A percentile compares a stretch with the other conserved stretches of the same genome.
Evolutionary conservation across 2,888 invertebrate genomes (phyloP).

Genomic region (Scaptomyza cyrtandrae): DNA sequence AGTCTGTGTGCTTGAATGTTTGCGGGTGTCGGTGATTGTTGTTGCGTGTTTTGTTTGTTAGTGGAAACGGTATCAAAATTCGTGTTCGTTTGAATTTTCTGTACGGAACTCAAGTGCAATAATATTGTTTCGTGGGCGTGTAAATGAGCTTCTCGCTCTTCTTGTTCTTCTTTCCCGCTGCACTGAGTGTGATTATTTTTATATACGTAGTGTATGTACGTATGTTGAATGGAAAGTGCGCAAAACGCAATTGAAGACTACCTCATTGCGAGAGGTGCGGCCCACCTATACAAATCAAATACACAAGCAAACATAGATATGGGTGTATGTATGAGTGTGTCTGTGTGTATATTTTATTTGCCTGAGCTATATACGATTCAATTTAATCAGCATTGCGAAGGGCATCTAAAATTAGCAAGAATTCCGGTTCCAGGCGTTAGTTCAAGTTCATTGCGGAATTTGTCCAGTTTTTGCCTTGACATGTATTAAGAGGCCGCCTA

Average conservation of each 20-base stretch:
- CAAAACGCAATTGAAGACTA: slow-evolving; percentile 47
- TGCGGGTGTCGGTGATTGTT: slow-evolving; percentile 44
- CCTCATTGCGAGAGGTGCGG: slow-evolving; percentile 40
- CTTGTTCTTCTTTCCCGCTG: slow-evolving; percentile 8
- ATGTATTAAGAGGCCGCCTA: slow-evolving; percentile 55
- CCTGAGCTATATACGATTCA: slow-evolving; percentile 45
- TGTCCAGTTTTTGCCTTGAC: slow-evolving; percentile 63
- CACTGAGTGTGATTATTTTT: slow-evolving; percentile 14
- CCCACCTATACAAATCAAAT: slow-evolving; percentile 19
- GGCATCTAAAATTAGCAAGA: slow-evolving; percentile 66
- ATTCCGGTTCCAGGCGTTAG: slow-evolving; percentile 57
- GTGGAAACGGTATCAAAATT: slow-evolving; percentile 70
- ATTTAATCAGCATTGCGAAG: slow-evolving; percentile 60
- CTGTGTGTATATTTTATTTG: slow-evolving; percentile 21
- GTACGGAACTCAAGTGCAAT: slow-evolving; percentile 66
- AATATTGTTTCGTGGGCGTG: slow-evolving; percentile 54
- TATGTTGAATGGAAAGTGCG: slow-evolving; percentile 43
- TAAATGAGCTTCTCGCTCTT: slow-evolving; percentile 38
- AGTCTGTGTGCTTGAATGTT: slow-evolving; percentile 13
- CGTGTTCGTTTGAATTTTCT: slow-evolving; percentile 53
- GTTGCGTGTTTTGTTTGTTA: slow-evolving; percentile 64
- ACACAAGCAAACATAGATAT: slow-evolving; percentile 7
- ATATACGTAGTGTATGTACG: not conserved
- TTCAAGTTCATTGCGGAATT: slow-evolving; percentile 66
- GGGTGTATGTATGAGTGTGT: not conserved